Percentiles rank a stretch among this genome's conserved stretches.
Conservation (phyloP, 2,797 vertebrate species). For the Zenarchopterus dispar region DNA sequence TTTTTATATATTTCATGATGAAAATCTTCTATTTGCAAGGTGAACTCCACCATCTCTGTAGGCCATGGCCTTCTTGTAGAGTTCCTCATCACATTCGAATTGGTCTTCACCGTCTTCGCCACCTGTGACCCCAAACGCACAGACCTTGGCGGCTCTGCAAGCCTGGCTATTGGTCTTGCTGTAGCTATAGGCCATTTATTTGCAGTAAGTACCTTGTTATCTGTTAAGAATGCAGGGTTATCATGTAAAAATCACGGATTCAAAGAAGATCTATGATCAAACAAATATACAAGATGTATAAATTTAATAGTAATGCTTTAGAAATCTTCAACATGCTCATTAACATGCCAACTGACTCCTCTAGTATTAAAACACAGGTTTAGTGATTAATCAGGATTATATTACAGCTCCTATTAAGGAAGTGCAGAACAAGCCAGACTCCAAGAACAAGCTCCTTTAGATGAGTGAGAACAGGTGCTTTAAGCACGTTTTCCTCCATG, state of each 20-base stretch:
- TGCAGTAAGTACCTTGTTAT: conserved; percentile 87
- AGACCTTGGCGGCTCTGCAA: conserved; percentile 90
- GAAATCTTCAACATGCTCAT: not conserved
- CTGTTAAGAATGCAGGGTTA: not conserved
- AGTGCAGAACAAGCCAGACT: conserved; percentile 12
- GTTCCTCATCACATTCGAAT: conserved; percentile 93
- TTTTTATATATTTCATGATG: not conserved
- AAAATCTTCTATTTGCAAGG: conserved; percentile 73
- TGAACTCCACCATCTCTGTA: conserved; percentile 85
- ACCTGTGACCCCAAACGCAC: conserved; percentile 92
- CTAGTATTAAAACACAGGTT: conserved; percentile 4
- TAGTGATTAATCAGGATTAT: conserved; percentile 10
- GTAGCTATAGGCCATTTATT: conserved; percentile 95
- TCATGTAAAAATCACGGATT: no score
- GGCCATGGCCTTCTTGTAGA: conserved; percentile 93
- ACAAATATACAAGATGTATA: not conserved
- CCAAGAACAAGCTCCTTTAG: conserved; percentile 11
- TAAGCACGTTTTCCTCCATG: conserved; percentile 35
- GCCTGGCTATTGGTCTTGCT: conserved; percentile 93
- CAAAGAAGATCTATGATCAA: no score
- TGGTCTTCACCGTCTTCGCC: conserved; percentile 96
- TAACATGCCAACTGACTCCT: conserved; percentile 1
- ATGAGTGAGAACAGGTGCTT: conserved; percentile 44
- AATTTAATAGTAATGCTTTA: no score
- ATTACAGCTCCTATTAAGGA: conserved; percentile 8